Conservation (phyloP, 2,888 invertebrate genomes). For the Drosophila mulleri region DNA sequence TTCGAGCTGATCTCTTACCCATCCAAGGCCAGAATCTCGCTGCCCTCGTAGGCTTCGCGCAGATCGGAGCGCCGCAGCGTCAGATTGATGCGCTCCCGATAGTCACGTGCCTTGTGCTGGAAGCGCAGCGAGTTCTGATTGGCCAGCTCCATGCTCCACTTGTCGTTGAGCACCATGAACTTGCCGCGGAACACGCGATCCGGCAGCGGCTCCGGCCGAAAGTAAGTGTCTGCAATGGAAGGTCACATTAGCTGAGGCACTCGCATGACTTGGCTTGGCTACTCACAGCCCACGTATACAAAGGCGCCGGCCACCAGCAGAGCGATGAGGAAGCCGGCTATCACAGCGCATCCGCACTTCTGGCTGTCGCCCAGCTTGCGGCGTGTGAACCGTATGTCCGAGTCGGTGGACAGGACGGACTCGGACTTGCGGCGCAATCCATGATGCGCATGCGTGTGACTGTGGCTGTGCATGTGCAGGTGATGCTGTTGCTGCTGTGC, state of each 20-base stretch:
- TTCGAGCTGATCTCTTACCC: slow-evolving; percentile 87
- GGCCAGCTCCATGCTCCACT: slow-evolving; percentile 89
- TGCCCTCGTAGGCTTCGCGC: slow-evolving; percentile 90
- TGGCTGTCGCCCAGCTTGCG: slow-evolving; percentile 93
- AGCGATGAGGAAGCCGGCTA: slow-evolving; percentile 92
- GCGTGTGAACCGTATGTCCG: slow-evolving; percentile 94
- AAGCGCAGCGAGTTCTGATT: slow-evolving; percentile 90
- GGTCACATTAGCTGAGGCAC: background rate
- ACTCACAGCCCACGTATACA: slow-evolving; percentile 87
- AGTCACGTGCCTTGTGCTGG: slow-evolving; percentile 90
- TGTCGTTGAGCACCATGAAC: slow-evolving; percentile 90
- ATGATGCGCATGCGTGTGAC: slow-evolving; percentile 65
- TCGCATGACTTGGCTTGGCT: background rate
- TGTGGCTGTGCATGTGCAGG: slow-evolving; percentile 65
- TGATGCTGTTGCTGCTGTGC: slow-evolving; percentile 51
- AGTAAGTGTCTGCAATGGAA: slow-evolving; percentile 82
- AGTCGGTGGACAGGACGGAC: slow-evolving; percentile 93
- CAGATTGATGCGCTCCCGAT: slow-evolving; percentile 91
- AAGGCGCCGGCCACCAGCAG: slow-evolving; percentile 90
- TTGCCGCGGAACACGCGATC: slow-evolving; percentile 94
- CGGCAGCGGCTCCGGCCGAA: slow-evolving; percentile 88
- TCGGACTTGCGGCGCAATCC: slow-evolving; percentile 87
- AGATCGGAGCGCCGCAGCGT: slow-evolving; percentile 91
- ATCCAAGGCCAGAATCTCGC: slow-evolving; percentile 93
- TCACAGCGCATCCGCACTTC: slow-evolving; percentile 94